These are phyloP conservation scores for Synchiropus splendidus DNA, from an alignment of 2,113 vertebrate species.

Conservation along the genomic window DNA sequence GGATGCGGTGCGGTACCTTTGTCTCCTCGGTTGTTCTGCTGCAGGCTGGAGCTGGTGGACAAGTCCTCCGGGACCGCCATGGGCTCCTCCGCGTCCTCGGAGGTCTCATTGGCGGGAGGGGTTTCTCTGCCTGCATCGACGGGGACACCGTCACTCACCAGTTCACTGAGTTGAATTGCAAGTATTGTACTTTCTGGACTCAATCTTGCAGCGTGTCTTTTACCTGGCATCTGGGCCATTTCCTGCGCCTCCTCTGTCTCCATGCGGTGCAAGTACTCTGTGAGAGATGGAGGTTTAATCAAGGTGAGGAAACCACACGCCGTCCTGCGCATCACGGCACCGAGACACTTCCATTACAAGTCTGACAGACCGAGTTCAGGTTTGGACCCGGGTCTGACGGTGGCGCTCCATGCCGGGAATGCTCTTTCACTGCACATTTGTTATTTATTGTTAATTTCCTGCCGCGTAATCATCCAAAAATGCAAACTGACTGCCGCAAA, in stretches of 20 bases:
- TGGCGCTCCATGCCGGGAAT: constrained; percentile 29
- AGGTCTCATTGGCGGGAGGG: constrained; percentile 74
- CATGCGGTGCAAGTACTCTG: constrained; percentile 93
- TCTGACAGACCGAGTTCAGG: constrained; percentile 46
- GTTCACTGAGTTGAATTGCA: constrained; percentile 12
- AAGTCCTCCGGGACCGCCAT: constrained; percentile 98
- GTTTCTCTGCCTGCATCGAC: constrained; percentile 79
- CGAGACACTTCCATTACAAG: constrained; percentile 95
- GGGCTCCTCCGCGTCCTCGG: constrained; percentile 86
- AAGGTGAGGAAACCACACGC: constrained; percentile 67
- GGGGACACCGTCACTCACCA: constrained; percentile 34
- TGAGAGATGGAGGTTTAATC: constrained; percentile 64
- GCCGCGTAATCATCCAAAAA: constrained; percentile 99
- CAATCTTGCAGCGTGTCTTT: constrained; percentile 55
- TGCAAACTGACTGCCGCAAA: constrained; percentile 99
- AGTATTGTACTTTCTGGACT: constrained; percentile 40
- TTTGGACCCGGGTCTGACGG: constrained; percentile 27
- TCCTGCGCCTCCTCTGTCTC: constrained; percentile 93
- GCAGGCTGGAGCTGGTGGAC: constrained; percentile 80
- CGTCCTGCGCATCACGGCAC: constrained; percentile 88
- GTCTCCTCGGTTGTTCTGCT: constrained; percentile 78
- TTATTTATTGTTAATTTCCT: constrained; percentile 99
- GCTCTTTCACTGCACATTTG: constrained; percentile 89
- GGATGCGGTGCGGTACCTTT: constrained; percentile 65
- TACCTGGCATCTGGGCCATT: constrained; percentile 96